A percentile compares a stretch with the other conserved stretches of the same genome.
These are phyloP conservation scores for Sinhomidia bicolor DNA, from an alignment of 2,888 invertebrate species.

Conservation along the genomic window DNA sequence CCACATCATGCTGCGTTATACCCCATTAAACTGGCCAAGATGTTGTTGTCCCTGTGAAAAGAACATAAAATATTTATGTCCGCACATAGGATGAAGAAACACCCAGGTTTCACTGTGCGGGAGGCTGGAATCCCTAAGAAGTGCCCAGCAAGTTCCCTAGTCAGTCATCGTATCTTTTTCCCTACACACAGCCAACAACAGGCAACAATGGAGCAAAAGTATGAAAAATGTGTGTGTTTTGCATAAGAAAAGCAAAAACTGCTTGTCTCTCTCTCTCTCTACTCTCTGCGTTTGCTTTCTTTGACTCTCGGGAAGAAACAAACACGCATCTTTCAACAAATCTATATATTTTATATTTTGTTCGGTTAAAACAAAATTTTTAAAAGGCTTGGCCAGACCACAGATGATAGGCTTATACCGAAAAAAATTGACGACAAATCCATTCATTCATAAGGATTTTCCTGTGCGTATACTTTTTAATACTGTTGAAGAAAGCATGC, in stretches of 20 bases:
- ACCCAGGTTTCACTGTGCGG: constrained; percentile 72
- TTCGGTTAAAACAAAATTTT: not conserved
- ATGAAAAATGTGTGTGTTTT: constrained; percentile 40
- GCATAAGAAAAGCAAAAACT: constrained; percentile 19
- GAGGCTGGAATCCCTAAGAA: constrained; percentile 72
- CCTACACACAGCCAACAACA: too few species aligned
- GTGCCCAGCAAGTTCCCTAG: constrained; percentile 66
- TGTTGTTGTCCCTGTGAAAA: constrained; percentile 74
- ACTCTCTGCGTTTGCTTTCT: not conserved
- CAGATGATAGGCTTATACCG: too few species aligned
- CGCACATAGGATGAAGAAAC: constrained; percentile 73
- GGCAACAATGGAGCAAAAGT: not conserved
- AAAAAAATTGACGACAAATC: constrained; percentile 22
- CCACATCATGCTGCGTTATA: constrained; percentile 77
- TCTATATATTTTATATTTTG: constrained; percentile 33
- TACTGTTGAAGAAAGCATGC: not conserved
- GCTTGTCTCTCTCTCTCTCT: too few species aligned
- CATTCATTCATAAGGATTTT: not conserved
- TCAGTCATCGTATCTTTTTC: constrained; percentile 46
- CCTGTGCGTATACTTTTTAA: constrained; percentile 24
- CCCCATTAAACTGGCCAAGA: constrained; percentile 76
- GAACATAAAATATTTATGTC: constrained; percentile 74
- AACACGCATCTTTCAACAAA: constrained; percentile 30
- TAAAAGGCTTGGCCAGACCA: not conserved
- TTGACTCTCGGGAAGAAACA: not conserved